Evolutionary conservation across 2,888 invertebrate species (phyloP).

Genomic region (Catotricha subobsoleta): DNA sequence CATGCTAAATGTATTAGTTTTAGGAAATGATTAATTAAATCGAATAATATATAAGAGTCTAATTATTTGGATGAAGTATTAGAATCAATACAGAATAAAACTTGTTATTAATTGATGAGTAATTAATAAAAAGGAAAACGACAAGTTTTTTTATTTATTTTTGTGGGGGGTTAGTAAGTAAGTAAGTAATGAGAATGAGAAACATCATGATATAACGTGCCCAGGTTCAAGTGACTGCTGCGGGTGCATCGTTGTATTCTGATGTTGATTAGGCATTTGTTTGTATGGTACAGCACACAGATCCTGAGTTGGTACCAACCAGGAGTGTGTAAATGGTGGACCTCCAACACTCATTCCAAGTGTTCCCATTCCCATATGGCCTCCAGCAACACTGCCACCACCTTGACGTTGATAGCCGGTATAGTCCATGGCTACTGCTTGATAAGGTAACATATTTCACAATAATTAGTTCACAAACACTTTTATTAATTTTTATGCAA

Average conservation of each 20-base stretch:
- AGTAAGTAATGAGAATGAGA: constrained; percentile 17
- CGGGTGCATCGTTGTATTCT: constrained; percentile 24
- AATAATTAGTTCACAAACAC: background rate
- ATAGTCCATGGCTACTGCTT: constrained; percentile 76
- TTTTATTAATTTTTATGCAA: background rate
- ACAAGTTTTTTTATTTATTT: no score
- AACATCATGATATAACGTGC: constrained; percentile 45
- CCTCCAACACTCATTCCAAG: constrained; percentile 34
- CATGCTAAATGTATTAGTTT: no score
- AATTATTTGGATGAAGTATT: no score
- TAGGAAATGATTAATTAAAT: no score
- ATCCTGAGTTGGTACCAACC: constrained; percentile 87
- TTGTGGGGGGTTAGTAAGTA: constrained; percentile 22
- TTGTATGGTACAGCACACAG: constrained; percentile 75
- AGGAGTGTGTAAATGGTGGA: constrained; percentile 77
- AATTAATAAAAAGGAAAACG: no score
- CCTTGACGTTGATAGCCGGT: constrained; percentile 46
- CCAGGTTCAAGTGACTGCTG: constrained; percentile 58
- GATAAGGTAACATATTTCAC: constrained; percentile 59
- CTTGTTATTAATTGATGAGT: no score
- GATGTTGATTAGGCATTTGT: constrained; percentile 36
- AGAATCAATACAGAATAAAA: no score
- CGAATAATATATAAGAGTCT: no score
- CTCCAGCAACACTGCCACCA: constrained; percentile 23
- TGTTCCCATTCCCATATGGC: constrained; percentile 31